A percentile compares a stretch with the other conserved stretches of the same genome.
Evolutionary conservation across 2,797 vertebrate genomes (phyloP).

Genomic region (Clamator glandarius): DNA sequence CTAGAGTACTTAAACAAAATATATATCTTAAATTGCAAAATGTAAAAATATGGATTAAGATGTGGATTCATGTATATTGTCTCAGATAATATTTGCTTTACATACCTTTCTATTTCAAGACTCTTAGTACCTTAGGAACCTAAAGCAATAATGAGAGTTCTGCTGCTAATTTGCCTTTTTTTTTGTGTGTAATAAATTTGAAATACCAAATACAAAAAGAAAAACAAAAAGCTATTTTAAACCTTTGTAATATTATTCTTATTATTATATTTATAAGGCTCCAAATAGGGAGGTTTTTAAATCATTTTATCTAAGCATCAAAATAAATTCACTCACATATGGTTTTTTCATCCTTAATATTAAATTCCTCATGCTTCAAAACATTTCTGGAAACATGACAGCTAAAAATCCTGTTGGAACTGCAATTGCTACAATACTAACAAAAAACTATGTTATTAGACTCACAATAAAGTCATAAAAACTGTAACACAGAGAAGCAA

Average conservation of each 20-base stretch:
- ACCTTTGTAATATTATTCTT: not conserved
- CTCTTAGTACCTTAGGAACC: not conserved
- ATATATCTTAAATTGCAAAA: slow-evolving; percentile 8
- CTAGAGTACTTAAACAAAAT: not conserved
- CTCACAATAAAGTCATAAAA: not conserved
- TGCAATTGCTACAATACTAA: not conserved
- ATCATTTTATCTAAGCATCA: not conserved
- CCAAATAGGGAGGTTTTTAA: not conserved
- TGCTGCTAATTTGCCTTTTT: not conserved
- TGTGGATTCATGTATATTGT: not conserved
- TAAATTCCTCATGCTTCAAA: not conserved
- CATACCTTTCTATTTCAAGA: not conserved
- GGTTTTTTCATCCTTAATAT: not conserved
- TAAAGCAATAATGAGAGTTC: not conserved
- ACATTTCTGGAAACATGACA: not conserved
- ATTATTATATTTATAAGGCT: not conserved
- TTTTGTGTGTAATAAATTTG: not conserved
- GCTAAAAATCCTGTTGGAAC: not conserved
- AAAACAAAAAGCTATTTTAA: not conserved
- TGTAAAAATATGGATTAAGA: not conserved
- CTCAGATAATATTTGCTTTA: slow-evolving; percentile 14
- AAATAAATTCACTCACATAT: not conserved
- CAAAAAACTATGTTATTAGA: not conserved
- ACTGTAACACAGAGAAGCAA: not conserved
- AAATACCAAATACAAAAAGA: not conserved